A percentile compares a stretch with the other conserved stretches of the same genome.
These are phyloP conservation scores for Mus pahari DNA, from an alignment of 2,113 vertebrate species.

Conservation along the genomic window DNA sequence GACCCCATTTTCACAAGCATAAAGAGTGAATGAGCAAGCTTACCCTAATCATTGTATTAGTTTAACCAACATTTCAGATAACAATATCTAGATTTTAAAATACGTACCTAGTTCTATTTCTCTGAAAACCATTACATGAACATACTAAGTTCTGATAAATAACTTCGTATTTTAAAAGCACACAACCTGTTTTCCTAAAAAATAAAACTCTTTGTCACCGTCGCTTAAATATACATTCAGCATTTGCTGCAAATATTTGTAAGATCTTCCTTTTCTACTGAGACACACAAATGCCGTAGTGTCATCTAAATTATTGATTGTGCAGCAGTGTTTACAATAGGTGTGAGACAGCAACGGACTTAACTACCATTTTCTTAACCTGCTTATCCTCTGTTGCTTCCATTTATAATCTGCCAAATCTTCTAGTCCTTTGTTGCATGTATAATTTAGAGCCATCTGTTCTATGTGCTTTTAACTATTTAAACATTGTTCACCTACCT, in stretches of 20 bases:
- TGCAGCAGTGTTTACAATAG: constrained; percentile 77
- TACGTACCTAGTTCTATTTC: not conserved
- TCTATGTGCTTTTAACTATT: constrained; percentile 85
- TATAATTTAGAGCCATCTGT: constrained; percentile 88
- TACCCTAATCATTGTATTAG: constrained; percentile 14
- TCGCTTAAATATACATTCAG: constrained; percentile 23
- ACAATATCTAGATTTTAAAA: constrained; percentile 65
- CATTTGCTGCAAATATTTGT: constrained; percentile 66
- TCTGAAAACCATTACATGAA: constrained; percentile 59
- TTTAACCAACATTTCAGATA: constrained; percentile 57
- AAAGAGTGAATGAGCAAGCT: constrained; percentile 38
- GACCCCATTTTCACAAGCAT: constrained; percentile 51
- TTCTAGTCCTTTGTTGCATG: constrained; percentile 84
- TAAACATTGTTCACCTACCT: constrained; percentile 85
- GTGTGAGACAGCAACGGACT: constrained; percentile 77
- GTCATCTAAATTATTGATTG: constrained; percentile 78
- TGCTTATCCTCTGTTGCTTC: constrained; percentile 84
- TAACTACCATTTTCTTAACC: constrained; percentile 84
- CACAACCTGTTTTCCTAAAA: not conserved
- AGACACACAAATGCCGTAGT: constrained; percentile 62
- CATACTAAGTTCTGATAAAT: constrained; percentile 63
- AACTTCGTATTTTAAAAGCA: constrained; percentile 53
- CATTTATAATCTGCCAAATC: constrained; percentile 85
- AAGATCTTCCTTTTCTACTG: constrained; percentile 62
- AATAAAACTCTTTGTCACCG: not conserved